phyloP scores from a whole-genome alignment of 2,113 vertebrate genomes.

The Nothobranchius furzeri region DNA sequence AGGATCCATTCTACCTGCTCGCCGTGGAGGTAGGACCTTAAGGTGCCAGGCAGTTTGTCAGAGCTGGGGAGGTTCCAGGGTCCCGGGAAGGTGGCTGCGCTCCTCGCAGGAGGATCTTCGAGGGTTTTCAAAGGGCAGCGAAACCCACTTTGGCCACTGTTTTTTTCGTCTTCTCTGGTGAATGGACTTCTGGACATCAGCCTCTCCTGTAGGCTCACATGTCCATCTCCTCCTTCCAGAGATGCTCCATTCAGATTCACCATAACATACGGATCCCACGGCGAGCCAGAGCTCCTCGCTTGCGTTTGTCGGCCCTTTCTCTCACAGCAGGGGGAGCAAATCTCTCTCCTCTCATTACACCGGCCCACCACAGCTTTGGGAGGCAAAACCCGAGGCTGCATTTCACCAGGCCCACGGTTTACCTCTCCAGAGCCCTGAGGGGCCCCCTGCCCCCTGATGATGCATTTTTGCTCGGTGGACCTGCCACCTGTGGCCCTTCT shows the following conservation, averaged over 20 bases:
- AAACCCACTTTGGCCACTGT: constrained; percentile 76
- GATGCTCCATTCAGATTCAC: constrained; percentile 77
- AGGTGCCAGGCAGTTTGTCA: constrained; percentile 87
- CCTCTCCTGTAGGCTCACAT: constrained; percentile 77
- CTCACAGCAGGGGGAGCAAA: constrained; percentile 74
- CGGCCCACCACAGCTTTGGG: constrained; percentile 77
- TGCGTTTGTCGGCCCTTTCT: constrained; percentile 75
- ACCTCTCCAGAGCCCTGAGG: constrained; percentile 72
- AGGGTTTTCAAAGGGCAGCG: constrained; percentile 74
- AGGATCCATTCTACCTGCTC: constrained; percentile 81
- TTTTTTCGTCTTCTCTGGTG: constrained; percentile 76
- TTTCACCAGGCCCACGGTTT: constrained; percentile 66
- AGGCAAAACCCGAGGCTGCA: constrained; percentile 76
- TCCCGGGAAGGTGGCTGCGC: constrained; percentile 84
- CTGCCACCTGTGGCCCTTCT: constrained; percentile 84
- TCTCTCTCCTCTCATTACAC: constrained; percentile 68
- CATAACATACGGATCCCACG: constrained; percentile 63
- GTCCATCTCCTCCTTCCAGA: constrained; percentile 70
- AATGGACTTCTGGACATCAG: constrained; percentile 75
- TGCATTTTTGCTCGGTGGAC: constrained; percentile 84
- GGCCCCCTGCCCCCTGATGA: constrained; percentile 75
- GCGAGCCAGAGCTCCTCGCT: constrained; percentile 60
- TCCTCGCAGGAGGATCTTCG: constrained; percentile 78
- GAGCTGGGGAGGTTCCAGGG: constrained; percentile 91
- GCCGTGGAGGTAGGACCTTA: constrained; percentile 90